Conservation (phyloP, 2,113 vertebrate species). For the Plestiodon gilberti region DNA sequence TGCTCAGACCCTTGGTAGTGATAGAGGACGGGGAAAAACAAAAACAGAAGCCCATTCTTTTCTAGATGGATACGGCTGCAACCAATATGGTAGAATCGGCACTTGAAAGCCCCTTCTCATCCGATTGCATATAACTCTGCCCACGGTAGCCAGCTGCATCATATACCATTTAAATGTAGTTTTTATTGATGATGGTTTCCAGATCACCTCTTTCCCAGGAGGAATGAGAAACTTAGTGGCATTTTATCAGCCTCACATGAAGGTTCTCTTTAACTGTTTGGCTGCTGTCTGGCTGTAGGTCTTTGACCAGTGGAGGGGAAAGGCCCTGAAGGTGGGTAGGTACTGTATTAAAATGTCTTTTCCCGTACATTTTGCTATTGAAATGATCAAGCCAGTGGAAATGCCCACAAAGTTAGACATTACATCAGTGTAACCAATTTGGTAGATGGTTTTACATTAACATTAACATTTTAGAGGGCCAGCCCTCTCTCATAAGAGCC, state of each 20-base stretch:
- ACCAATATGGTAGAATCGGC: not conserved
- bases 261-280: conserved; percentile 68
- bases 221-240: conserved; percentile 77
- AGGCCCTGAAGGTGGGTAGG: not conserved
- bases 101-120: conserved; percentile 16
- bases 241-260: conserved; percentile 76
- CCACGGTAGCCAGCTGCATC: conserved; percentile 78
- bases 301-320: conserved; percentile 13
- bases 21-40: not conserved
- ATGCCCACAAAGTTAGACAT: conserved; percentile 14
- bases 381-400: conserved; percentile 42
- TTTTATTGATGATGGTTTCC: conserved; percentile 85
- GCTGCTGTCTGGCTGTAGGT: conserved; percentile 49
- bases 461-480: no score
- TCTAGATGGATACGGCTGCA: not conserved
- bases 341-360: not conserved
- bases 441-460: not conserved
- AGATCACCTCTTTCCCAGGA: conserved; percentile 67
- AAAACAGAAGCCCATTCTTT: conserved; percentile 11
- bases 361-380: conserved; percentile 15
- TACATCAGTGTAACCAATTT: not conserved
- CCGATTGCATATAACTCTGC: conserved; percentile 54
- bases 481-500: no score
- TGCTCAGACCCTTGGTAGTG: not conserved
- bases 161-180: conserved; percentile 78